Conservation (phyloP, 1,140 invertebrate species). For the Dreissena rostriformis region DNA sequence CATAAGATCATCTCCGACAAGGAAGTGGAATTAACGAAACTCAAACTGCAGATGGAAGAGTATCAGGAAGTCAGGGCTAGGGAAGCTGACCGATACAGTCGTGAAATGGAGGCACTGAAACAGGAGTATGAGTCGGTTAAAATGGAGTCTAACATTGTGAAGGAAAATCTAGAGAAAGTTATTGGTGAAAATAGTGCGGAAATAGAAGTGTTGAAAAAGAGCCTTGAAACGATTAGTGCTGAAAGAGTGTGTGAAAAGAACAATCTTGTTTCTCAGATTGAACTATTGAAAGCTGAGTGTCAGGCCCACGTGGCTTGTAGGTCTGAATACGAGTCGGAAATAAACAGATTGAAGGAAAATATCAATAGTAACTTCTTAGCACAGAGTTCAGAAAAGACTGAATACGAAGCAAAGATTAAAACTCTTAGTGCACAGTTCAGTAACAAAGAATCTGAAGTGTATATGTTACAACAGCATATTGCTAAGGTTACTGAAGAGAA, state of each 20-base stretch:
- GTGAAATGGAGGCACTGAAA: slow-evolving; percentile 27
- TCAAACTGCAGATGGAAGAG: not conserved
- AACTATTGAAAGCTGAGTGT: not conserved
- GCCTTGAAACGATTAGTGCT: not conserved
- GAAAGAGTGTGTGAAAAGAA: not conserved
- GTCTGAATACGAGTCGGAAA: not conserved
- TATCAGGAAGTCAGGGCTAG: not conserved
- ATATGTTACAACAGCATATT: too few species aligned
- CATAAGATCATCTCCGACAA: slow-evolving; percentile 8
- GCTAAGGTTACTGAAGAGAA: not conserved
- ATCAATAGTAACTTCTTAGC: too few species aligned
- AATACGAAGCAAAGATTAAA: too few species aligned
- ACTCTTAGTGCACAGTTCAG: too few species aligned
- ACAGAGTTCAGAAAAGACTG: too few species aligned
- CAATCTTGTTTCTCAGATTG: not conserved
- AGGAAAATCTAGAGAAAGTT: not conserved
- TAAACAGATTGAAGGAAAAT: not conserved
- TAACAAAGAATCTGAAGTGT: too few species aligned
- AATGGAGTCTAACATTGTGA: not conserved
- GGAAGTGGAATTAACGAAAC: slow-evolving; percentile 2
- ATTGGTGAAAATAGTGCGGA: not conserved
- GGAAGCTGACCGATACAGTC: not conserved
- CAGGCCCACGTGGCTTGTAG: not conserved
- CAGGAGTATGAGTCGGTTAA: slow-evolving; percentile 8
- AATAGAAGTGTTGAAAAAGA: not conserved